Evolutionary conservation across 2,888 invertebrate genomes (phyloP), one percentile per base, ranked within the genome.

Genomic region (Pterostichus niger): DNA sequence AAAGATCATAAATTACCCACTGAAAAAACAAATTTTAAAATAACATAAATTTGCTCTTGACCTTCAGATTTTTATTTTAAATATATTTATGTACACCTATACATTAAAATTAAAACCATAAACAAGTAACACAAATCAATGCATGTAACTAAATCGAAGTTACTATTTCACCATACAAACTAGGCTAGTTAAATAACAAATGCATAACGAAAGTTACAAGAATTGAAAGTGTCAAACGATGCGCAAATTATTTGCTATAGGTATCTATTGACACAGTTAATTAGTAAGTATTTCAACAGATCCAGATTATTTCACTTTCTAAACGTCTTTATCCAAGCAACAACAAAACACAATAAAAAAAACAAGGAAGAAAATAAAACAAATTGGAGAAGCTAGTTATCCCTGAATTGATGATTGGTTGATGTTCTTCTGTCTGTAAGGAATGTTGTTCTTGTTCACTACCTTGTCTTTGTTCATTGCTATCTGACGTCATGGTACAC

Each of bases 141-240:
- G 24, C 24, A 24, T 24, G 24, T 24, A 24, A 24, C 24, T 24
- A 2, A 24, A 24, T 24, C 24, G 1, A 2, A 24, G 24, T 49
- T n/a, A 49, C 11, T 49, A 49, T 2, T 49, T 49, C n/a, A 49
- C 49, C 49, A 49, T 7, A 49, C 49, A n/a, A 49, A 49, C 40
- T 40, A 40, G 40, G 40, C n/a, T 13, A 49, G 49, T 49, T 49
- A 49, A 49, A 49, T 49, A 49, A 49, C 49, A 49, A 13, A 49
- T 49, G 13, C 4, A 6, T 17, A 59, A 17, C 33, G 64, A 35
- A 64, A 59, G 59, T 59, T 24, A 46, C 46, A 56, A 17, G 52
- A 76, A 77, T 15, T 54, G 77, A 77, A 77, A 77, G 77, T 77
- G 77, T 77, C 59, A 77, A 73, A 40, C 44, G 77, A 77, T 77